Evolutionary conservation across 2,113 vertebrate genomes (phyloP).

Genomic region (Raja brachyura): DNA sequence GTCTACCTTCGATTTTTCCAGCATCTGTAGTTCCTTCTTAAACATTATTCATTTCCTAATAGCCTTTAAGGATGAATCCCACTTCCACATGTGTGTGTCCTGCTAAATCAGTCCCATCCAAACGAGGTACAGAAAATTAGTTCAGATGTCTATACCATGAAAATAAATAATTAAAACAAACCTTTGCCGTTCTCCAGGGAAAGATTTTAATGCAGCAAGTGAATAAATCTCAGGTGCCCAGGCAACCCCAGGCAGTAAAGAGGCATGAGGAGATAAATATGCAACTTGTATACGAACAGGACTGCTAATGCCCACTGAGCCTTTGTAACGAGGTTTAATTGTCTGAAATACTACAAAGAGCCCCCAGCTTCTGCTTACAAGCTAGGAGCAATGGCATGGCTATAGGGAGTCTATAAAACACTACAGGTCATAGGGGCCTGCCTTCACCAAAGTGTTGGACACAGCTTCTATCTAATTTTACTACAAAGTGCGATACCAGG

Average conservation of each 20-base stretch:
- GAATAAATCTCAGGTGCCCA: neutral
- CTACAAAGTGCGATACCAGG: neutral
- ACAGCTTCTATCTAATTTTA: neutral
- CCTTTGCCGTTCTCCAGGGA: constrained; percentile 13
- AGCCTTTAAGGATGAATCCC: no score
- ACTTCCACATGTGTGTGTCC: no score
- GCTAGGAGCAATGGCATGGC: neutral
- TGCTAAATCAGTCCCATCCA: no score
- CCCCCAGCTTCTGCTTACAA: neutral
- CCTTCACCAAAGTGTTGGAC: neutral
- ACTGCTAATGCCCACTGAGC: neutral
- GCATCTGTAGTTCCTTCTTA: no score
- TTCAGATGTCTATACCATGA: no score
- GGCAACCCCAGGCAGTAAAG: neutral
- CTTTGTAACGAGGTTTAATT: constrained; percentile 10
- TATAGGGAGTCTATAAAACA: neutral
- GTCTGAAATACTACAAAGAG: neutral
- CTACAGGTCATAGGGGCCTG: neutral
- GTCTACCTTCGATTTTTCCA: no score
- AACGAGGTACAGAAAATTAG: no score
- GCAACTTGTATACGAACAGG: neutral
- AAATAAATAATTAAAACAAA: neutral
- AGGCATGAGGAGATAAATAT: neutral
- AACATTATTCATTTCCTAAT: no score
- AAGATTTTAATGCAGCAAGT: neutral